phyloP scores from a whole-genome alignment of 2,888 invertebrate species.

The Syrista parreyssii region DNA sequence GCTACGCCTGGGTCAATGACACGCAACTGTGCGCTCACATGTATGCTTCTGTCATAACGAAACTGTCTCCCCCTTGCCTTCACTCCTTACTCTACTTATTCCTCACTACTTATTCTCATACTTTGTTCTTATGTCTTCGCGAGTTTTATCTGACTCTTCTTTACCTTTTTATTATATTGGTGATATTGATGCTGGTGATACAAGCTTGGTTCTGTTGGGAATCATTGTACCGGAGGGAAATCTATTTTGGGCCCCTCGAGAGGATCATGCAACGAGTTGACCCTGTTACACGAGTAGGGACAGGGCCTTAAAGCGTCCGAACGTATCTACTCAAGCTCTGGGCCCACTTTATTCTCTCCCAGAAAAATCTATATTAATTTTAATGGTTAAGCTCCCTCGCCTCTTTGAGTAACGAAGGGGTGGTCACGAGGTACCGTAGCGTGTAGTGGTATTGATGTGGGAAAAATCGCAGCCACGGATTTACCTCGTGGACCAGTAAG shows the following conservation, averaged over 20 bases:
- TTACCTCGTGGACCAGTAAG: not conserved
- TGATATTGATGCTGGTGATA: not conserved
- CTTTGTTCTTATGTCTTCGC: not conserved
- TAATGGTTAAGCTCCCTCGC: slow-evolving; percentile 1
- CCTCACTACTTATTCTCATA: not conserved
- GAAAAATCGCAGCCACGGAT: slow-evolving; percentile 5
- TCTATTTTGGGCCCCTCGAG: slow-evolving; percentile 2
- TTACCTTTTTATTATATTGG: not conserved
- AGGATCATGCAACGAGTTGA: slow-evolving; percentile 5
- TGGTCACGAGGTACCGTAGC: not conserved
- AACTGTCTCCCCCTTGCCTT: not conserved
- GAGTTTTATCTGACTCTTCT: not conserved
- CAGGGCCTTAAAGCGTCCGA: not conserved
- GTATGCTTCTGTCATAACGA: not conserved
- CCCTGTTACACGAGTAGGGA: not conserved
- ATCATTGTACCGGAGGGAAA: not conserved
- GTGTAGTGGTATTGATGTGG: slow-evolving; percentile 1
- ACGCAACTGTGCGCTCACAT: slow-evolving; percentile 1
- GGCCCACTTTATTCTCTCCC: not conserved
- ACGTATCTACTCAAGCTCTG: not conserved
- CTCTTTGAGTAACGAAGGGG: not conserved
- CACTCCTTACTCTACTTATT: not conserved
- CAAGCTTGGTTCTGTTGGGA: not conserved
- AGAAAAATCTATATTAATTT: slow-evolving; percentile 9
- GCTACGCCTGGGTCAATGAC: slow-evolving; percentile 9